Conservation (phyloP, 2,113 vertebrate species). For the Egretta garzetta region DNA sequence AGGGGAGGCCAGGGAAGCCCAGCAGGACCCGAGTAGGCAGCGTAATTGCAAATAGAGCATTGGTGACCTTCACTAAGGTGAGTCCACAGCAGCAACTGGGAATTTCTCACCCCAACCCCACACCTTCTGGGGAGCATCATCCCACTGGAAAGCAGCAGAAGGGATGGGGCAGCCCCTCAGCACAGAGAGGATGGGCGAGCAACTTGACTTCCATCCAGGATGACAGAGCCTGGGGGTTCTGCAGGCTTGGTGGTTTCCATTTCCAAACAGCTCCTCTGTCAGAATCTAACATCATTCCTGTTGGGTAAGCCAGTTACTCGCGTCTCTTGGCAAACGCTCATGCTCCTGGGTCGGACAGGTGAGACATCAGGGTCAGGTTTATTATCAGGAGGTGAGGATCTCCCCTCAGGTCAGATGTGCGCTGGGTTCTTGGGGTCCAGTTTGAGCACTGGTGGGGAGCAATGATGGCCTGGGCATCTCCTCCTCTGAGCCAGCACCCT, state of each 20-base stretch:
- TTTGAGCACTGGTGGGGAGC: background rate
- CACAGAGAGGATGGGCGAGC: background rate
- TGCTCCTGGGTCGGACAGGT: fast-evolving
- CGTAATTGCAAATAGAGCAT: background rate
- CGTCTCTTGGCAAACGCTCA: background rate
- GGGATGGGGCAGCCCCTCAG: background rate
- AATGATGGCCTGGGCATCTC: background rate
- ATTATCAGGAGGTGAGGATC: background rate
- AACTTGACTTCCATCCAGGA: background rate
- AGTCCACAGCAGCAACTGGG: background rate
- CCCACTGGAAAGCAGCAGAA: background rate
- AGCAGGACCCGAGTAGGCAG: background rate
- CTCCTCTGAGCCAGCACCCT: background rate
- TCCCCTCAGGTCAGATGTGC: fast-evolving
- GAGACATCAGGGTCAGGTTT: background rate
- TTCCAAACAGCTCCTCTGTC: background rate
- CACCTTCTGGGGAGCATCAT: background rate
- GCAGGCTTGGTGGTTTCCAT: background rate
- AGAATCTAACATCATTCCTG: background rate
- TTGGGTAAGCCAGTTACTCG: background rate
- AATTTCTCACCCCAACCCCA: background rate
- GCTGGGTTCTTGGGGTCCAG: background rate
- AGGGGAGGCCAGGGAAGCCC: background rate
- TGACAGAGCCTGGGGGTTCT: background rate
- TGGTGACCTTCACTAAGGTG: background rate